A percentile compares a stretch with the other conserved stretches of the same genome.
Evolutionary conservation across 2,797 vertebrate genomes (phyloP).

Genomic region (Lepilemur ruficaudatus): DNA sequence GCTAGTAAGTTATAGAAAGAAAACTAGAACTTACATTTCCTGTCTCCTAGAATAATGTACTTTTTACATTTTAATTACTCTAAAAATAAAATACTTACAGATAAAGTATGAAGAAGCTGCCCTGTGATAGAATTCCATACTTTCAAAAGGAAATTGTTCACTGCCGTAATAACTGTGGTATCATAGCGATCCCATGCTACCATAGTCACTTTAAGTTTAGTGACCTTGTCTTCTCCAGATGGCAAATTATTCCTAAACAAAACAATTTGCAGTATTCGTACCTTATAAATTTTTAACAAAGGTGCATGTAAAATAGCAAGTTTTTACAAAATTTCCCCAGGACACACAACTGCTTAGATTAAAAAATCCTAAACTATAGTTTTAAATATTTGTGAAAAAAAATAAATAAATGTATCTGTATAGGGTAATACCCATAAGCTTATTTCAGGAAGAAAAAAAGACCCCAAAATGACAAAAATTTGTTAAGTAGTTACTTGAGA

Average conservation of each 20-base stretch:
- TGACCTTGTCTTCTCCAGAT: conserved; percentile 93
- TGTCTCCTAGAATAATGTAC: neutral
- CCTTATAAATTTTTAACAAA: conserved; percentile 39
- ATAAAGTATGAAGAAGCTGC: conserved; percentile 94
- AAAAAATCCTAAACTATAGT: neutral
- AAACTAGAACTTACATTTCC: conserved; percentile 5
- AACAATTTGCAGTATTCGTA: conserved; percentile 39
- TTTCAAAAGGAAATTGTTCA: conserved; percentile 98
- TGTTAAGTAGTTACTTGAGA: neutral
- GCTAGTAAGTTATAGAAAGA: neutral
- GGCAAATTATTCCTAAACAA: conserved; percentile 85
- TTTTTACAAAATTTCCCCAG: neutral
- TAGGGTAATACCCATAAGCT: neutral
- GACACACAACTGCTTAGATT: neutral
- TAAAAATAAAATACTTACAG: conserved; percentile 87
- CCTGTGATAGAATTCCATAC: conserved; percentile 94
- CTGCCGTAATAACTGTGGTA: conserved; percentile 94
- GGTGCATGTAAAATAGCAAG: conserved; percentile 41
- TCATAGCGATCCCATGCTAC: conserved; percentile 98
- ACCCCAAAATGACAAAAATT: neutral
- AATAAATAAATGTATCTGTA: neutral
- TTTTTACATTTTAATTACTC: neutral
- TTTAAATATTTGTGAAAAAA: conserved; percentile 28
- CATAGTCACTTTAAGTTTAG: conserved; percentile 98
- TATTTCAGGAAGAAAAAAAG: neutral